Conservation (phyloP, 2,113 vertebrate species). For the Danio rerio region DNA sequence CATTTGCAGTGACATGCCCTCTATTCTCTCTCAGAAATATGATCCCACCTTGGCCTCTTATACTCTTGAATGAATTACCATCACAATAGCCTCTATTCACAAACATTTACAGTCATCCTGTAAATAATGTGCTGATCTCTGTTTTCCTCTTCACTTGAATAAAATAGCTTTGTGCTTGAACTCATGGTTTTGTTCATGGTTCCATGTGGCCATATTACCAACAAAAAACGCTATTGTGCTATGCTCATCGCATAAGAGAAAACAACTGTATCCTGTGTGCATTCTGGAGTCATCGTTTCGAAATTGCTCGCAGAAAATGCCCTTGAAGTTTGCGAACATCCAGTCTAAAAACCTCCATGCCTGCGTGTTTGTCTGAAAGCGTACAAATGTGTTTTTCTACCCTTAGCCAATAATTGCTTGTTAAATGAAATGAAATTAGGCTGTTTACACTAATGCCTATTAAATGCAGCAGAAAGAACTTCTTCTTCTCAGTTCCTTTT, state of each 20-base stretch:
- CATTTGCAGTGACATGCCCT: constrained; percentile 39
- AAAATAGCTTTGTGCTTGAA: constrained; percentile 53
- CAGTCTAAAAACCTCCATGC: not conserved
- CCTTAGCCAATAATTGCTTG: constrained; percentile 40
- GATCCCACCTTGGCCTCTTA: constrained; percentile 45
- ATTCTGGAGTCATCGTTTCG: constrained; percentile 34
- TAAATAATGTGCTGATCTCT: constrained; percentile 56
- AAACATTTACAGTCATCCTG: constrained; percentile 54
- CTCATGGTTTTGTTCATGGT: constrained; percentile 40
- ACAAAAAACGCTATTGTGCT: constrained; percentile 55
- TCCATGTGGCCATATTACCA: constrained; percentile 55
- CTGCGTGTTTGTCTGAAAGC: constrained; percentile 35
- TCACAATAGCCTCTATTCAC: constrained; percentile 56
- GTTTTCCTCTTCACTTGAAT: constrained; percentile 53
- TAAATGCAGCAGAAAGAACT: constrained; percentile 37
- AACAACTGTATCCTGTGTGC: constrained; percentile 32
- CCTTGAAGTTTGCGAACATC: constrained; percentile 9
- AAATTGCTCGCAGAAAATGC: constrained; percentile 42
- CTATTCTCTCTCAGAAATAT: constrained; percentile 47
- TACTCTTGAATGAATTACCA: constrained; percentile 36
- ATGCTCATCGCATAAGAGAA: constrained; percentile 32
- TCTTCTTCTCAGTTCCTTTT: constrained; percentile 34
- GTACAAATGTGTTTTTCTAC: constrained; percentile 41
- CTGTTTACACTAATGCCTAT: constrained; percentile 51
- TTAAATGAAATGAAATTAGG: constrained; percentile 49